Evolutionary conservation across 2,888 invertebrate genomes (phyloP).

Genomic region (Onchidella celtica): DNA sequence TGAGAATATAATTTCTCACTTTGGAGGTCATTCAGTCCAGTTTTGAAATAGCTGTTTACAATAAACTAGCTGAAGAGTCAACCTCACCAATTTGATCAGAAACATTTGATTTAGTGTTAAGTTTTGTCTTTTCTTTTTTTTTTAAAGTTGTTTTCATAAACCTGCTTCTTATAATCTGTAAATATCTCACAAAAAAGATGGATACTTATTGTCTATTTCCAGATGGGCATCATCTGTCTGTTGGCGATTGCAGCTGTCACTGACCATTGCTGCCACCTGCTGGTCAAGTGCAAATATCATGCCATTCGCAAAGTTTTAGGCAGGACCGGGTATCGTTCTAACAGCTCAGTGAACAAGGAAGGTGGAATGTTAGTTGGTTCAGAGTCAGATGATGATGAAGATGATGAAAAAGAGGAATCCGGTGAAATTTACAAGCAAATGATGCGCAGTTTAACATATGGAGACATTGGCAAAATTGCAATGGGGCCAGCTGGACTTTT

Average conservation of each 20-base stretch:
- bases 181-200: no score
- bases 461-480: slow-evolving; percentile 74
- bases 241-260: slow-evolving; percentile 73
- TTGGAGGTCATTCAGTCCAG: no score
- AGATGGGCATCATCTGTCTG: slow-evolving; percentile 74
- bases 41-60: no score
- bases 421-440: slow-evolving; percentile 56
- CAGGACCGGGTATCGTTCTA: neutral
- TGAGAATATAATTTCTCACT: no score
- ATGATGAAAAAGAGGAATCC: slow-evolving; percentile 48
- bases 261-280: slow-evolving; percentile 76
- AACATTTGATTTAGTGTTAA: no score
- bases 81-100: no score
- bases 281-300: slow-evolving; percentile 75
- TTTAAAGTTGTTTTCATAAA: no score
- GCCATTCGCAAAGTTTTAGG: slow-evolving; percentile 58
- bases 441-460: slow-evolving; percentile 67
- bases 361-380: neutral
- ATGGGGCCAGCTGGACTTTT: slow-evolving; percentile 70
- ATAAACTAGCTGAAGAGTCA: no score
- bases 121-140: no score
- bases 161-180: no score
- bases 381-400: slow-evolving; percentile 10
- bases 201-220: slow-evolving; percentile 48
- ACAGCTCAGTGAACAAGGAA: neutral